Percentiles rank a stretch among this genome's conserved stretches.
Evolutionary conservation across 1,140 invertebrate genomes (phyloP).

Genomic region (Drosophila lacertosa): DNA sequence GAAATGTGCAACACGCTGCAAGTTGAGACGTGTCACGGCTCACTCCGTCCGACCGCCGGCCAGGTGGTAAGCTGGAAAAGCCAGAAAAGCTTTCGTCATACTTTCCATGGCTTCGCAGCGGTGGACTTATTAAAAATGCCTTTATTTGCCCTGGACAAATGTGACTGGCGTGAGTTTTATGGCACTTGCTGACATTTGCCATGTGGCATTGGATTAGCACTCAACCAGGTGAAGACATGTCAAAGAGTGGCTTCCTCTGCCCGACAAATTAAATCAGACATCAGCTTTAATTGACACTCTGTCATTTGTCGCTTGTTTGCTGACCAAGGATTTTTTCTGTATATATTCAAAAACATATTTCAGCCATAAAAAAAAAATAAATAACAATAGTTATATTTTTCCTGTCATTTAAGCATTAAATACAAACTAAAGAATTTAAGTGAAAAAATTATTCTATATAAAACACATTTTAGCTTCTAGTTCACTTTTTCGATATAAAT

Average conservation of each 20-base stretch:
- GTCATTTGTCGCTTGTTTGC: slow-evolving; percentile 9
- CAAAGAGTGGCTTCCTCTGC: slow-evolving; percentile 6
- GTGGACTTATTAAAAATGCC: slow-evolving; percentile 42
- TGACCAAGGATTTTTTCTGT: too few relatives aligned
- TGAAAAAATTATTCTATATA: too few relatives aligned
- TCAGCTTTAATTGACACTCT: slow-evolving; percentile 39
- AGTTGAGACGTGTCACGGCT: slow-evolving; percentile 63
- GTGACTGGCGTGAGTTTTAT: slow-evolving; percentile 5
- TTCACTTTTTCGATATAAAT: too few relatives aligned
- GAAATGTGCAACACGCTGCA: slow-evolving; percentile 56
- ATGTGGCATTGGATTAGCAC: slow-evolving; percentile 13
- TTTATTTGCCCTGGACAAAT: slow-evolving; percentile 23
- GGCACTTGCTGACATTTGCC: slow-evolving; percentile 15
- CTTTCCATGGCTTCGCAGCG: slow-evolving; percentile 56
- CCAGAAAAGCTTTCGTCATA: slow-evolving; percentile 52
- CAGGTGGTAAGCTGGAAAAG: too few relatives aligned
- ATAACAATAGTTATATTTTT: too few relatives aligned
- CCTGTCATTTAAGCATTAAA: too few relatives aligned
- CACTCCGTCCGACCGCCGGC: slow-evolving; percentile 25
- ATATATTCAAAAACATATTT: background rate
- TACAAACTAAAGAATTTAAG: too few relatives aligned
- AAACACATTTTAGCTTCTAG: too few relatives aligned
- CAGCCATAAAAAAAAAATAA: too few relatives aligned
- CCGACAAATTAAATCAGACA: slow-evolving; percentile 3
- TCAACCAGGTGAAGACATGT: background rate